Evolutionary conservation across 2,888 invertebrate species (phyloP).

Genomic region (Agonopterix alstromeriana): DNA sequence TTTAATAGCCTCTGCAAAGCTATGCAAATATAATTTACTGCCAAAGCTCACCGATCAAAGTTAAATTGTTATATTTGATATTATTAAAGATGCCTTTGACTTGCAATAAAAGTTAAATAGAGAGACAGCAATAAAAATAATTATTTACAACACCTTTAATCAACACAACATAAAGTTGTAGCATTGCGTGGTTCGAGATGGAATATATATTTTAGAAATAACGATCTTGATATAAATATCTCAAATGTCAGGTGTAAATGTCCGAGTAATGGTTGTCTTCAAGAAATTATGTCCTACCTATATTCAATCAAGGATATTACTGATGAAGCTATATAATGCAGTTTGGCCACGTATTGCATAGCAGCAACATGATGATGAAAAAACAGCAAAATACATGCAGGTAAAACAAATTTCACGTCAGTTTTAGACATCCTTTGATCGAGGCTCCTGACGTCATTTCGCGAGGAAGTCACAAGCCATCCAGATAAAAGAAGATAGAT

Average conservation of each 20-base stretch:
- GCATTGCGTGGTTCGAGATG: constrained; percentile 19
- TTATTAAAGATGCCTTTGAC: neutral
- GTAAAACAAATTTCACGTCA: no score
- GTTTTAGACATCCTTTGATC: no score
- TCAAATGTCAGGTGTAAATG: constrained; percentile 38
- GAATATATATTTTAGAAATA: constrained; percentile 25
- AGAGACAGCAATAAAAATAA: constrained; percentile 4
- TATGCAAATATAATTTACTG: no score
- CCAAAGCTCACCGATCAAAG: no score
- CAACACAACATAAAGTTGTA: constrained; percentile 16
- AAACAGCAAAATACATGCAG: no score
- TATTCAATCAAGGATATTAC: constrained; percentile 31
- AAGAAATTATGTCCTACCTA: constrained; percentile 21
- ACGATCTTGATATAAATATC: constrained; percentile 27
- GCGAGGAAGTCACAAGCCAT: neutral
- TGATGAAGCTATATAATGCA: no score
- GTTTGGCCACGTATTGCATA: no score
- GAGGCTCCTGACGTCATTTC: no score
- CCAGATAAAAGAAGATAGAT: neutral
- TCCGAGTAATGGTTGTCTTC: constrained; percentile 27
- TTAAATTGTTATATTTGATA: neutral
- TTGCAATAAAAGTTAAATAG: neutral
- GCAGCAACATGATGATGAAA: no score
- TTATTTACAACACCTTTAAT: constrained; percentile 7
- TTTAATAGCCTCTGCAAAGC: no score